Evolutionary conservation across 2,797 vertebrate genomes (phyloP).

Genomic region (Pachyuromys duprasi): DNA sequence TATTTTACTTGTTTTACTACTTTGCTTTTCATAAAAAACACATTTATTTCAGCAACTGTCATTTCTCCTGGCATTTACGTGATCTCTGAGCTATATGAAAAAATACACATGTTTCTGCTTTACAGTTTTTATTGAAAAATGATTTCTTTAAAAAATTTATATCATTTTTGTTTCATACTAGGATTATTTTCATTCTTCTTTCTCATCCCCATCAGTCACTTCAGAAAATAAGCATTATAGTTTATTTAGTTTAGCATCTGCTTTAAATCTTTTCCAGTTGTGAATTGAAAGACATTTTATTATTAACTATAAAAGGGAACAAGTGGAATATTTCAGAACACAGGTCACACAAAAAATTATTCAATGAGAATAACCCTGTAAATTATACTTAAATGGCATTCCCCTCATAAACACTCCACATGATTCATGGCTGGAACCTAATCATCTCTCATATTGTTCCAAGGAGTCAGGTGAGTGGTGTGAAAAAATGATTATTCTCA

Average conservation of each 20-base stretch:
- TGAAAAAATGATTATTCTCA: slow-evolving; percentile 60
- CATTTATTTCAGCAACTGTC: slow-evolving; percentile 88
- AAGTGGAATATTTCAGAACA: slow-evolving; percentile 54
- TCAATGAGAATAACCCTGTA: slow-evolving; percentile 53
- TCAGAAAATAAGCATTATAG: slow-evolving; percentile 69
- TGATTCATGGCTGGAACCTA: slow-evolving; percentile 56
- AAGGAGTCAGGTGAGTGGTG: not conserved
- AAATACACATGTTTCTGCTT: slow-evolving; percentile 81
- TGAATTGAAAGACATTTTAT: slow-evolving; percentile 68
- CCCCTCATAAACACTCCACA: slow-evolving; percentile 36
- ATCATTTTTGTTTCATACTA: slow-evolving; percentile 80
- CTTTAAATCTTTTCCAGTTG: slow-evolving; percentile 54
- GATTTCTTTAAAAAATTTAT: slow-evolving; percentile 86
- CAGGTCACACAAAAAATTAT: slow-evolving; percentile 38
- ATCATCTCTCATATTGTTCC: slow-evolving; percentile 59
- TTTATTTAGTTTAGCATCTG: slow-evolving; percentile 70
- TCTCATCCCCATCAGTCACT: slow-evolving; percentile 73
- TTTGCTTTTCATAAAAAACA: slow-evolving; percentile 87
- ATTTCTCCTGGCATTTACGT: slow-evolving; percentile 87
- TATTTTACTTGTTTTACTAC: slow-evolving; percentile 88
- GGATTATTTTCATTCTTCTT: slow-evolving; percentile 80
- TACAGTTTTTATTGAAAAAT: slow-evolving; percentile 85
- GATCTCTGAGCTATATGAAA: slow-evolving; percentile 86
- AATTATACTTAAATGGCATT: slow-evolving; percentile 68
- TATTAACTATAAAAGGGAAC: slow-evolving; percentile 66